Evolutionary conservation across 1,140 invertebrate genomes (phyloP), one percentile per base, ranked within the genome.

Genomic region (Drosophila bocki): DNA sequence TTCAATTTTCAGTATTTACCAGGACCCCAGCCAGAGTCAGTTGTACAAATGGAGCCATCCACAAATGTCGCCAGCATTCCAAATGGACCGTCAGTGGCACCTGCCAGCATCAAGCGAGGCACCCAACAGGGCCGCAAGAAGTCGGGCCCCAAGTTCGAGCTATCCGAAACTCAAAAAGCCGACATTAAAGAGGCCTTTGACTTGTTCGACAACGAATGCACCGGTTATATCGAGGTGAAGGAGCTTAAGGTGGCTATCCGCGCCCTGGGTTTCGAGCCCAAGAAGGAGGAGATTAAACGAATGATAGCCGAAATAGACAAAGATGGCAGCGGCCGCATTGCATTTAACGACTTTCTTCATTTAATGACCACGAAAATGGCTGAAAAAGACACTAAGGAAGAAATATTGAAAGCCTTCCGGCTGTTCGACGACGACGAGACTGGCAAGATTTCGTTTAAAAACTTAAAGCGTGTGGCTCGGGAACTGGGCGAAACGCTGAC

Each of bases 111-210:
- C 11, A 84, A 91, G 32, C 80, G 87, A 17, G 56, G 17, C 26
- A 81, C 72, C 9, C 80, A 82, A 15, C 91, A 83, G 8, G 88
- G 91, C 17, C 87, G 95, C 15, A 96, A 96, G 78, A 96, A 96
- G 88, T 94, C 93, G 22, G 93, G 94, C 3, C 95, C 95, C 2
- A 96, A 96, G 93, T 96, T 97, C 92, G 97, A 98, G 92, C 92
- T 99, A 17, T 96, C 95, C 35, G 96, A 97, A 67, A 96, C 98
- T 91, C 97, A 99, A 87, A 97, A 97, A 93, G 95, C 95, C 58
- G 98, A 99, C 92, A 99, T 99, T 60, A 96, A 98, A 93, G 98
- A 99, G 94, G 98, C 98, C 0, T 99, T 99, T 93, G 96, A 98
- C 94, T 93, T 99, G 15, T 99, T 99, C 94, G 98, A 99, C 94